Conservation (phyloP, 2,797 vertebrate species). For the Aulostomus chinensis region DNA sequence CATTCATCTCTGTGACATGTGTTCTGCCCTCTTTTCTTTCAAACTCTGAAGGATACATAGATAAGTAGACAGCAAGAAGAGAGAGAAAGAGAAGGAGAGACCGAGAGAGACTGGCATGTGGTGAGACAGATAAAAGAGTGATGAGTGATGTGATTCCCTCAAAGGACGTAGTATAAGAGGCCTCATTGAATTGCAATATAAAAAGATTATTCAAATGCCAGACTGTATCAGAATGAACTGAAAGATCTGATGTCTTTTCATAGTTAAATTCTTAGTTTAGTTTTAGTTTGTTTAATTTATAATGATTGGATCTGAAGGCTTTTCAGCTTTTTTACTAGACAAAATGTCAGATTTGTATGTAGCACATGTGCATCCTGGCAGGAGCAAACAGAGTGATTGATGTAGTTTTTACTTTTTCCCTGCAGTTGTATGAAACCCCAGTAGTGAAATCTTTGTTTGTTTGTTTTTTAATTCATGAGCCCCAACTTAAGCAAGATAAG, state of each 20-base stretch:
- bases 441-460: no score
- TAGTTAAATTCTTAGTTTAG: constrained; percentile 33
- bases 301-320: constrained; percentile 11
- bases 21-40: constrained; percentile 18
- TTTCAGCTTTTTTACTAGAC: constrained; percentile 19
- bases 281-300: no score
- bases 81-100: constrained; percentile 15
- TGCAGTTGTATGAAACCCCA: no score
- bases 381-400: no score
- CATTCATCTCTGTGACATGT: constrained; percentile 30
- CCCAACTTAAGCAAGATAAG: no score
- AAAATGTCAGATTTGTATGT: constrained; percentile 10
- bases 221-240: constrained; percentile 26
- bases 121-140: constrained; percentile 39
- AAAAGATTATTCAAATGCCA: constrained; percentile 62
- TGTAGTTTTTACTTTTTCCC: no score
- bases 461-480: no score
- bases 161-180: constrained; percentile 44
- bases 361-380: constrained; percentile 1
- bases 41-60: constrained; percentile 17
- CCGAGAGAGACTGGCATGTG: constrained; percentile 30
- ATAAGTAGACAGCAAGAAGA: constrained; percentile 11
- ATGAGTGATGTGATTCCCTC: constrained; percentile 55
- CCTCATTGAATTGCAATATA: constrained; percentile 56
- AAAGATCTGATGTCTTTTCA: constrained; percentile 36